phyloP scores from a whole-genome alignment of 2,113 vertebrate genomes.

The Odobenus rosmarus region DNA sequence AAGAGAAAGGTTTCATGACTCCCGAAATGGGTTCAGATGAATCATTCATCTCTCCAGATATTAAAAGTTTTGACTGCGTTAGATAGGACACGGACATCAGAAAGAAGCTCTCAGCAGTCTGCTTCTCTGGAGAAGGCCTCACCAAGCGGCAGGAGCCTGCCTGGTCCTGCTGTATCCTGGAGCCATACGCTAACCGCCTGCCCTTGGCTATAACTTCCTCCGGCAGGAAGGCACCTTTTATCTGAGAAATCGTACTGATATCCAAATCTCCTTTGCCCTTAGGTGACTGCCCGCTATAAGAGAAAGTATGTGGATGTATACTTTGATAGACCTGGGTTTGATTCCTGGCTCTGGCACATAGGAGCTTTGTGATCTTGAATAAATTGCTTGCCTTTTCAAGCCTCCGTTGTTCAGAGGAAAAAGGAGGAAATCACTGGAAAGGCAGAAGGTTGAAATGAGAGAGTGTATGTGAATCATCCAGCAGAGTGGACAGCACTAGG shows the following conservation, averaged over 20 bases:
- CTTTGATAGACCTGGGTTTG: not conserved
- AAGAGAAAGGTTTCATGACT: not conserved
- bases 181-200: not conserved
- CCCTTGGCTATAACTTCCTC: not conserved
- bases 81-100: not conserved
- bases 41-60: slow-evolving; percentile 22
- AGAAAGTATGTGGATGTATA: not conserved
- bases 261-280: not conserved
- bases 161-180: not conserved
- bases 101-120: not conserved
- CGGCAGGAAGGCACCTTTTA: not conserved
- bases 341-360: not conserved
- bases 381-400: not conserved
- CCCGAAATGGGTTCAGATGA: slow-evolving; percentile 2
- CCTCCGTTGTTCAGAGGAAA: not conserved
- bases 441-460: not conserved
- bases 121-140: not conserved
- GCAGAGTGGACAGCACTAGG: not conserved
- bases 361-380: not conserved
- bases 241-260: not conserved
- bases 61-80: not conserved
- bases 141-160: not conserved
- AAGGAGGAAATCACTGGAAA: not conserved
- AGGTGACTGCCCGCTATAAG: not conserved
- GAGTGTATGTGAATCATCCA: not conserved